These are phyloP conservation scores for Saxidomus purpurata DNA, from an alignment of 1,140 invertebrate genomes.

Conservation along the genomic window DNA sequence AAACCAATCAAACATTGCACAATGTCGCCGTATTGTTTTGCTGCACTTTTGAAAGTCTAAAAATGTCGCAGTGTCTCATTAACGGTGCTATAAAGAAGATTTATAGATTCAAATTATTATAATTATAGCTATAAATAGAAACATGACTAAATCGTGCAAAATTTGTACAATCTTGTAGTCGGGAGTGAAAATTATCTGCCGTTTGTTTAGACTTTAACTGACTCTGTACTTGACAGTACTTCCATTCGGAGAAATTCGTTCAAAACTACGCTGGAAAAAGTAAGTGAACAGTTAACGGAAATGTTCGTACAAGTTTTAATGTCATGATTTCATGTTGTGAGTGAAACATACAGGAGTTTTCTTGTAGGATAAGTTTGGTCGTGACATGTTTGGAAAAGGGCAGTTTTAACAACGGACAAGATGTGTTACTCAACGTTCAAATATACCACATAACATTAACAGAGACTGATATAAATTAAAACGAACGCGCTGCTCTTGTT, in stretches of 20 bases:
- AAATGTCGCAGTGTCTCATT: too few relatives aligned
- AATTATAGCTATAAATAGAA: too few relatives aligned
- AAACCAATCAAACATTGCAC: too few relatives aligned
- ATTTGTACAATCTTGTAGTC: too few relatives aligned
- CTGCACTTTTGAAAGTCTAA: too few relatives aligned
- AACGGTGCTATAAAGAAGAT: neutral
- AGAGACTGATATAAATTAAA: neutral
- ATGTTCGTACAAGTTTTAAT: neutral
- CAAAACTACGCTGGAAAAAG: conserved; percentile 1
- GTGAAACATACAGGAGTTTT: conserved; percentile 10
- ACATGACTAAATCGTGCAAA: too few relatives aligned
- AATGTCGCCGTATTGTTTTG: too few relatives aligned
- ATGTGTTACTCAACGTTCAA: neutral
- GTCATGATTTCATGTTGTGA: neutral
- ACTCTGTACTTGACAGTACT: neutral
- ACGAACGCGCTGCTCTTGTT: neutral
- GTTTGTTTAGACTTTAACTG: neutral
- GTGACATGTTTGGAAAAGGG: conserved; percentile 13
- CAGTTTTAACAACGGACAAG: conserved; percentile 9
- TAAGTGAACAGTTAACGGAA: conserved; percentile 7
- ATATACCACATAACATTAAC: neutral
- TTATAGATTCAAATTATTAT: conserved; percentile 2
- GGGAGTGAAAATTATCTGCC: too few relatives aligned
- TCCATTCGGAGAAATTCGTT: conserved; percentile 7
- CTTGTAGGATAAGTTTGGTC: conserved; percentile 3